Base-by-base conservation (phyloP, 2,797 vertebrate genomes). In the Enteromius afrohamiltoni region DNA sequence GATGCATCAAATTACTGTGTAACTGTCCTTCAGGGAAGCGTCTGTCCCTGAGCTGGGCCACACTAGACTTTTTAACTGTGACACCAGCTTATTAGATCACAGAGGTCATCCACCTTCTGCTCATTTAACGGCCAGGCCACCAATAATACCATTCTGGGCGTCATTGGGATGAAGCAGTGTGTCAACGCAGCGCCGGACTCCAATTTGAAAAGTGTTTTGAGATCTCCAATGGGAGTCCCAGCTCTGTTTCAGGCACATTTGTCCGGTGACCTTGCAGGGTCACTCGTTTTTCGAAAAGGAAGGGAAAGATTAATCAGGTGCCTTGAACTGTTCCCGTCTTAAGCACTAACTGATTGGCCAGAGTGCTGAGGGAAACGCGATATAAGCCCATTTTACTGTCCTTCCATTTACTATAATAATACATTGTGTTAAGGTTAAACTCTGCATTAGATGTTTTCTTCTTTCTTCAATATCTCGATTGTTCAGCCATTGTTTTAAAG, bases 81-180 rank as follows among this genome's bases (percentile, higher is more conserved):
- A 92, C 92, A 92, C 90, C 86, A 90, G 87, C 92, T 92, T 91
- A 92, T 94, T 92, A 93, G 91, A 93, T 88, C 91, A 93, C 89
- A 93, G 89, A 93, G 92, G 92, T 94, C 92, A 91, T 88, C 88
- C 89, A 87, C 88, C 88, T 81, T 80, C 73, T n/a, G 73, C 90
- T 92, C 85, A 87, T 92, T 88, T 92, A 91, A 86, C 23, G 34
- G 81, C 88, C 86, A 86, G 87, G 87, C 85, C 83, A 87, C 90
- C 92, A 87, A 89, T 93, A 93, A 93, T 91, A 90, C 92, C 90
- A 90, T 87, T 84, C 82, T 76, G 80, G 84, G 79, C 86, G 69
- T 87, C 86, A 85, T 88, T 88, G 83, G 89, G 85, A 83, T 79
- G 79, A 85, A 90, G 87, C 86, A 87, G 86, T 85, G 83, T 90